phyloP scores from a whole-genome alignment of 2,888 invertebrate species.

The Tyria jacobaeae region DNA sequence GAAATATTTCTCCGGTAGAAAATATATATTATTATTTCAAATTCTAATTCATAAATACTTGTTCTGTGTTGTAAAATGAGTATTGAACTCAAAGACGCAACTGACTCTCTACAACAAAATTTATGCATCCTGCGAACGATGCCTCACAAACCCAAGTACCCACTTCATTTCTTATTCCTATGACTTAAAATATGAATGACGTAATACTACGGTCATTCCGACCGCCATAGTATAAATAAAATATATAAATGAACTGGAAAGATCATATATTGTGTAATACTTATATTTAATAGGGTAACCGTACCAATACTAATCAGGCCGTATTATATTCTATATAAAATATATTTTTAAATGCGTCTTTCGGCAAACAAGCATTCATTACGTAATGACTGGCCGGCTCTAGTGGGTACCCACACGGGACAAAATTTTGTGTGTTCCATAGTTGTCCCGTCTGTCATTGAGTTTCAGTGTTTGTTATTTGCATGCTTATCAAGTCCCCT shows the following conservation, averaged over 20 bases:
- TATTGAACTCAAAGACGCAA: neutral
- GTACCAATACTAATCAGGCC: neutral
- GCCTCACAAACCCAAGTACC: slow-evolving; percentile 3
- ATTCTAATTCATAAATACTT: too few relatives aligned
- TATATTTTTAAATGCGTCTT: neutral
- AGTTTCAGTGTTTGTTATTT: too few relatives aligned
- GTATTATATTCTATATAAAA: neutral
- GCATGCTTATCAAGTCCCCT: too few relatives aligned
- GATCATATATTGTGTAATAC: slow-evolving; percentile 36
- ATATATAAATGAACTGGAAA: slow-evolving; percentile 27
- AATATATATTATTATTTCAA: too few relatives aligned
- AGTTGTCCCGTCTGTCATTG: too few relatives aligned
- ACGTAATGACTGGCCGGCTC: too few relatives aligned
- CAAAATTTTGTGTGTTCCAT: too few relatives aligned
- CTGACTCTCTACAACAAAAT: neutral
- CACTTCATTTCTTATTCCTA: slow-evolving; percentile 21
- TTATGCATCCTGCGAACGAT: neutral
- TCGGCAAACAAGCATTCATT: too few relatives aligned
- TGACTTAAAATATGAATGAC: slow-evolving; percentile 23
- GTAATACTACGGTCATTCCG: slow-evolving; percentile 34
- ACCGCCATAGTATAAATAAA: slow-evolving; percentile 34
- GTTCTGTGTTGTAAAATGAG: neutral
- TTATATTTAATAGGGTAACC: slow-evolving; percentile 16
- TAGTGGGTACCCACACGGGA: too few relatives aligned
- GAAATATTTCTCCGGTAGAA: too few relatives aligned